phyloP scores from a whole-genome alignment of 1,140 invertebrate species.

The Idris sp. region DNA sequence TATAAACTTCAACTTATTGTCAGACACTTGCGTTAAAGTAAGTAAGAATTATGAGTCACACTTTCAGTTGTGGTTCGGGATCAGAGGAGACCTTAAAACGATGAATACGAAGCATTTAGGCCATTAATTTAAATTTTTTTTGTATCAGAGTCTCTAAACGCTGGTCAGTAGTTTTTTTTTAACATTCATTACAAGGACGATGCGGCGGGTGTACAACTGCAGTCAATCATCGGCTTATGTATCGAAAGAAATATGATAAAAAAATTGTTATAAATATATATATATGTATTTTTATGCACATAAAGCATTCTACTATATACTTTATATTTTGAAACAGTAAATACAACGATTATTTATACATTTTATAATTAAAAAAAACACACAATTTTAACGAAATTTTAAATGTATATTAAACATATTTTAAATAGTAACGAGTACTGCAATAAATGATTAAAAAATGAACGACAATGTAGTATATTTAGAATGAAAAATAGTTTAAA shows the following conservation, averaged over 20 bases:
- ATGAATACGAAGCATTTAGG: slow-evolving; percentile 61
- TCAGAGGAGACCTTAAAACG: slow-evolving; percentile 57
- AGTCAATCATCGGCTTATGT: slow-evolving; percentile 59
- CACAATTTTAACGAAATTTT: too few species aligned
- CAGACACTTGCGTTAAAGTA: slow-evolving; percentile 49
- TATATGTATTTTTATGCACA: too few species aligned
- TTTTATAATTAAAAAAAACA: too few species aligned
- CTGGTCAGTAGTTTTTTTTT: slow-evolving; percentile 52
- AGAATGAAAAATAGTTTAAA: too few species aligned
- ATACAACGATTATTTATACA: too few species aligned
- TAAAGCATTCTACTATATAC: too few species aligned
- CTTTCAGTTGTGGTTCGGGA: slow-evolving; percentile 49
- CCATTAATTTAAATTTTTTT: slow-evolving; percentile 63
- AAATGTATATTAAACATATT: too few species aligned
- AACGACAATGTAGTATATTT: too few species aligned
- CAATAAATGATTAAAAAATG: too few species aligned
- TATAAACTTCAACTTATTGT: slow-evolving; percentile 37
- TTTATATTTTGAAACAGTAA: too few species aligned
- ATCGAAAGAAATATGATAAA: slow-evolving; percentile 51
- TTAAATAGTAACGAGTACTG: too few species aligned
- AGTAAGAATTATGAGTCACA: slow-evolving; percentile 61
- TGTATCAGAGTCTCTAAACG: slow-evolving; percentile 60
- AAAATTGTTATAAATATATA: too few species aligned
- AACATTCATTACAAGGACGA: slow-evolving; percentile 52
- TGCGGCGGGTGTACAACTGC: slow-evolving; percentile 54